These are phyloP conservation scores for Galeruca laticollis DNA, from an alignment of 2,888 invertebrate species.

Conservation along the genomic window DNA sequence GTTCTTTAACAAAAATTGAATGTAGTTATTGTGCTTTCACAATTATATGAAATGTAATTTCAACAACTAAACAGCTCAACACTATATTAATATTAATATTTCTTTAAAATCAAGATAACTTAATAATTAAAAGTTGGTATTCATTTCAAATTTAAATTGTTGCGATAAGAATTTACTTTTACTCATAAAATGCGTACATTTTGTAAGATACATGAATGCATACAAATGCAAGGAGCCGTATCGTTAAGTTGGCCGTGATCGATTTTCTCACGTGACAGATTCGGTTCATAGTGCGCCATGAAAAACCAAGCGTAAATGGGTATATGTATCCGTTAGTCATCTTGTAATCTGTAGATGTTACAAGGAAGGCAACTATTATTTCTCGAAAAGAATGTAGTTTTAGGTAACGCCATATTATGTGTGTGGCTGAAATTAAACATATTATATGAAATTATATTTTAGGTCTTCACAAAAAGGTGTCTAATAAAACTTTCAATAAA, in stretches of 20 bases:
- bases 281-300: constrained; percentile 26
- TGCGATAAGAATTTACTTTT: too few relatives aligned
- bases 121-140: neutral
- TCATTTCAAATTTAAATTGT: too few relatives aligned
- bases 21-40: too few relatives aligned
- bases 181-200: neutral
- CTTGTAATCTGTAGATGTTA: neutral
- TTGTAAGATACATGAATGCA: neutral
- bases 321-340: constrained; percentile 13
- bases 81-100: too few relatives aligned
- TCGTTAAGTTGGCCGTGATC: constrained; percentile 33
- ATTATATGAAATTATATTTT: too few relatives aligned
- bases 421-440: too few relatives aligned
- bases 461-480: too few relatives aligned
- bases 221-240: constrained; percentile 16
- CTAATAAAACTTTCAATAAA: too few relatives aligned
- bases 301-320: constrained; percentile 21
- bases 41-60: too few relatives aligned
- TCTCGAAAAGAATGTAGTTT: neutral
- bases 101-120: neutral
- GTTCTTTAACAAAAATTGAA: too few relatives aligned
- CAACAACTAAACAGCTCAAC: too few relatives aligned
- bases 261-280: constrained; percentile 43
- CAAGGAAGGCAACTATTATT: neutral
- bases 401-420: too few relatives aligned